Percentiles rank a stretch among this genome's conserved stretches.
Evolutionary conservation across 2,113 vertebrate species (phyloP).

Genomic region (Salvelinus fontinalis): DNA sequence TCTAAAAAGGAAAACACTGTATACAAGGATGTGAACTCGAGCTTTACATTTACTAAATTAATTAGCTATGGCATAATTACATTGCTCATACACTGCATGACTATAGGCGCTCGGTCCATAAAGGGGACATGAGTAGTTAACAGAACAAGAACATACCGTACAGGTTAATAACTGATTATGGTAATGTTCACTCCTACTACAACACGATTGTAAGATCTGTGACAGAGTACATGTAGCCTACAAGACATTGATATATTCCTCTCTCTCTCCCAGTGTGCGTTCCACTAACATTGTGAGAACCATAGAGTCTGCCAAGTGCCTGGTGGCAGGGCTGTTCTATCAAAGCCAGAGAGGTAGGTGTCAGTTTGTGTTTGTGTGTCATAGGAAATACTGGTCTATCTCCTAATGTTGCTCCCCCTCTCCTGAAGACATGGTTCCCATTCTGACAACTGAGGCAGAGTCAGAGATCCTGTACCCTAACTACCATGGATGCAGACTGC

Average conservation of each 20-base stretch:
- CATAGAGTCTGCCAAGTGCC: slow-evolving; percentile 89
- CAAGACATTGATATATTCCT: slow-evolving; percentile 10
- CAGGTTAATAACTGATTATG: no score
- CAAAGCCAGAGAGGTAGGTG: slow-evolving; percentile 84
- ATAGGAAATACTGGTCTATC: neutral
- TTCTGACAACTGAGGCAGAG: slow-evolving; percentile 80
- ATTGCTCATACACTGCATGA: no score
- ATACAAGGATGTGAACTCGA: no score
- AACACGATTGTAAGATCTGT: no score
- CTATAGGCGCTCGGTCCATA: no score
- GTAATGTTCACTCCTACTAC: no score
- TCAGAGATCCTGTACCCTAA: slow-evolving; percentile 95
- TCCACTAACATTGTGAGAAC: slow-evolving; percentile 93
- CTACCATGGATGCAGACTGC: slow-evolving; percentile 78
- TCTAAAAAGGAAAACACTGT: no score
- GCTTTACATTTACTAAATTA: no score
- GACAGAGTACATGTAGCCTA: no score
- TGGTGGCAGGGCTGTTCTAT: slow-evolving; percentile 91
- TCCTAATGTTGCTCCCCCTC: neutral
- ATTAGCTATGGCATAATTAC: no score
- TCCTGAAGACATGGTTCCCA: slow-evolving; percentile 75
- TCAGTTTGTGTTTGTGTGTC: neutral
- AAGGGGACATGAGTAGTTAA: no score
- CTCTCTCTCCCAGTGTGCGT: slow-evolving; percentile 79
- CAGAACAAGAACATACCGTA: no score